phyloP scores from a whole-genome alignment of 2,113 vertebrate genomes.

The Acrocephalus arundinaceus region DNA sequence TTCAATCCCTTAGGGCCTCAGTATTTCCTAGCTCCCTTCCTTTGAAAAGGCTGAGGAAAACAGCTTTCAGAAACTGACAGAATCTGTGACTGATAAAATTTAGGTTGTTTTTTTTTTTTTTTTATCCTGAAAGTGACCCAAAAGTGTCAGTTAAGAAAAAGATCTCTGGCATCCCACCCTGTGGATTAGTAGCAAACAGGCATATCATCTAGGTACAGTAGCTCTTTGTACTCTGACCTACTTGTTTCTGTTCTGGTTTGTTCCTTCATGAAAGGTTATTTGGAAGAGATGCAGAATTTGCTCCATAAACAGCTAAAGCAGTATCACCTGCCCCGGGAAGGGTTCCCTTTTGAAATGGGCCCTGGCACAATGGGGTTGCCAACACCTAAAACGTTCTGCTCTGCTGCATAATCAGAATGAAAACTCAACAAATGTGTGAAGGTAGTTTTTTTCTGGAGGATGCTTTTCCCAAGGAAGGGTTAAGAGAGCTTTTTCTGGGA shows the following conservation, averaged over 20 bases:
- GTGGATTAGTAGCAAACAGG: constrained; percentile 59
- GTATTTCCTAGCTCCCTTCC: constrained; percentile 21
- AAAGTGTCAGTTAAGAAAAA: constrained; percentile 63
- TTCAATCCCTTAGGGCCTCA: constrained; percentile 48
- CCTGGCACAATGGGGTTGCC: background rate
- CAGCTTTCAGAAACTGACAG: constrained; percentile 19
- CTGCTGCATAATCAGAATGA: background rate
- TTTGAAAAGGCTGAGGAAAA: constrained; percentile 54
- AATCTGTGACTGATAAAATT: constrained; percentile 53
- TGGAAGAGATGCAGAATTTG: constrained; percentile 38
- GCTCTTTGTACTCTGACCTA: constrained; percentile 69
- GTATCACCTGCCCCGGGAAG: background rate
- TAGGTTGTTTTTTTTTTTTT: background rate
- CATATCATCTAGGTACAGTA: constrained; percentile 65
- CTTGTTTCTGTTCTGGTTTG: constrained; percentile 52
- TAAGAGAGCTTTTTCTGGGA: background rate
- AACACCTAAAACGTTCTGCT: background rate
- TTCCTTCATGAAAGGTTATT: constrained; percentile 52
- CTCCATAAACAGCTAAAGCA: background rate
- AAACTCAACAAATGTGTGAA: background rate
- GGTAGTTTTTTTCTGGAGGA: background rate
- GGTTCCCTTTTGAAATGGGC: background rate
- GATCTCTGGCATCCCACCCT: constrained; percentile 55
- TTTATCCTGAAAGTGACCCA: constrained; percentile 44
- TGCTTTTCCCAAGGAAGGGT: background rate